Evolutionary conservation across 2,797 vertebrate genomes (phyloP).

Genomic region (Micropoecilia bifurca): DNA sequence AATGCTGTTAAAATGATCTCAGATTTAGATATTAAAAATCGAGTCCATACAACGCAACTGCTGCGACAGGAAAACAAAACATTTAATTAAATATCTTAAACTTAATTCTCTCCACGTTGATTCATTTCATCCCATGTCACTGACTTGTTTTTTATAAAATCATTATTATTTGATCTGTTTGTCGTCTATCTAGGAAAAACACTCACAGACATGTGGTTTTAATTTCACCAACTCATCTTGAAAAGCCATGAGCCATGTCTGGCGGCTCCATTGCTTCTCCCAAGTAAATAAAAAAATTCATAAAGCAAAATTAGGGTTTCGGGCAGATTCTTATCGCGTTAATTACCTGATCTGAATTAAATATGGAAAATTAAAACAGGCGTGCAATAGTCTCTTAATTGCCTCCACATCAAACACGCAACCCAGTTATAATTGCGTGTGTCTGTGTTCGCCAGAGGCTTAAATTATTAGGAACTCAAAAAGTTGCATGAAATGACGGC

Average conservation of each 20-base stretch:
- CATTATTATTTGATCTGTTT: conserved; percentile 18
- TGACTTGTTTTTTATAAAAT: not conserved
- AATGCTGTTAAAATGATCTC: not conserved
- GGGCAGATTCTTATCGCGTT: conserved; percentile 61
- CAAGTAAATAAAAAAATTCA: conserved; percentile 42
- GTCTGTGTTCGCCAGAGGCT: conserved; percentile 35
- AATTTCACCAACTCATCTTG: conserved; percentile 29
- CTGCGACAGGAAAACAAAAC: not conserved
- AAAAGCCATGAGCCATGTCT: conserved; percentile 26
- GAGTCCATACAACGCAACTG: not conserved
- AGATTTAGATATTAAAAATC: not conserved
- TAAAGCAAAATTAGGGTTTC: conserved; percentile 48
- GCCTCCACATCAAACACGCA: conserved; percentile 57
- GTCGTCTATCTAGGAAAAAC: conserved; percentile 15
- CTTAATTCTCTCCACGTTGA: not conserved
- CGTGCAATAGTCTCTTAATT: conserved; percentile 16
- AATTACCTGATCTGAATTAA: conserved; percentile 42
- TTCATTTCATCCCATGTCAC: not conserved
- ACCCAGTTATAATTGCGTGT: conserved; percentile 10
- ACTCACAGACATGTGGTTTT: conserved; percentile 35
- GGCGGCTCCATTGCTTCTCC: conserved; percentile 23
- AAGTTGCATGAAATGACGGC: conserved; percentile 47
- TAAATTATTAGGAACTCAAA: conserved; percentile 51
- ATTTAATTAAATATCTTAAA: not conserved
- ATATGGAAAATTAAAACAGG: conserved; percentile 45